These are phyloP conservation scores for Alcedo quadribrachys DNA, from an alignment of 2,797 vertebrate species.

Conservation along the genomic window DNA sequence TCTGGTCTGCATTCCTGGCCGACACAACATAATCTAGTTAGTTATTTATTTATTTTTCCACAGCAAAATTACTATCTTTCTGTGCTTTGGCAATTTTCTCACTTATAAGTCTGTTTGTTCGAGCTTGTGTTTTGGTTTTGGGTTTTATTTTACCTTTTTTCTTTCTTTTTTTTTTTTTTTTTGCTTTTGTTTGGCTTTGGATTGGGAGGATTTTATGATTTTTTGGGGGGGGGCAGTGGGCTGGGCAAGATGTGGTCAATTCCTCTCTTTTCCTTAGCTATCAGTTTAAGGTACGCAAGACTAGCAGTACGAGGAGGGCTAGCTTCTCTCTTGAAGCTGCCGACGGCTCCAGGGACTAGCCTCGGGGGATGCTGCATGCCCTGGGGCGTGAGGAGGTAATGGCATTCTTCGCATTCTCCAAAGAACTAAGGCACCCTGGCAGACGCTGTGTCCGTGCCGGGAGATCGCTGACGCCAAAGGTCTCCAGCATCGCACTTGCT, in stretches of 20 bases:
- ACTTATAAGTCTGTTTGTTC: neutral
- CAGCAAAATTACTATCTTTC: neutral
- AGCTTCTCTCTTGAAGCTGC: neutral
- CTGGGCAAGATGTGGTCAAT: neutral
- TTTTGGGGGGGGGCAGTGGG: neutral
- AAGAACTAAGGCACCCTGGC: neutral
- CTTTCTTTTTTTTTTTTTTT: neutral
- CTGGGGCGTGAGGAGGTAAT: neutral
- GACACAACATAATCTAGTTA: neutral
- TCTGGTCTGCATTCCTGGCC: neutral
- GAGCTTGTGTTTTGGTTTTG: neutral
- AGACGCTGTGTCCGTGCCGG: neutral
- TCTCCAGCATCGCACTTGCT: neutral
- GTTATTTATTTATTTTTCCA: neutral
- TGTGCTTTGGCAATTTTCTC: neutral
- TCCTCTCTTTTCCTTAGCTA: neutral
- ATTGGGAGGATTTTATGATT: too few relatives aligned
- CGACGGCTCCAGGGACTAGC: neutral
- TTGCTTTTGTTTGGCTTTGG: neutral
- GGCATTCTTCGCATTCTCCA: neutral
- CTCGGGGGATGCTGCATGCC: neutral
- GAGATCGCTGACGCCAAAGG: too few relatives aligned
- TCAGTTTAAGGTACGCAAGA: accelerated
- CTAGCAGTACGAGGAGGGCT: neutral
- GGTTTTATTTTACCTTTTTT: too few relatives aligned